phyloP scores from a whole-genome alignment of 2,113 vertebrate species.

The Progne subis region DNA sequence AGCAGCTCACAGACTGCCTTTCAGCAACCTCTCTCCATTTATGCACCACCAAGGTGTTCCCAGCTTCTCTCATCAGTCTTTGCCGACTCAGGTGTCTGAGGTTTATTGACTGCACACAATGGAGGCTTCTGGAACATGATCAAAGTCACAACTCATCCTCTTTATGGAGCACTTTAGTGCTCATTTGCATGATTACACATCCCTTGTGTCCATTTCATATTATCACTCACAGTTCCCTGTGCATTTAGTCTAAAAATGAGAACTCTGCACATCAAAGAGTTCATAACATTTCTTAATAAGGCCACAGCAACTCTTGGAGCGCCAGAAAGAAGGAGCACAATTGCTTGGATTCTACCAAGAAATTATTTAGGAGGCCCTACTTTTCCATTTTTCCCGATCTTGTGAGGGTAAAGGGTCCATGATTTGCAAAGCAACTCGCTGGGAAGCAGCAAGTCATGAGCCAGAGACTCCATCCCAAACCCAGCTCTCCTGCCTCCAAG shows the following conservation, averaged over 20 bases:
- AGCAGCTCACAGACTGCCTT: neutral
- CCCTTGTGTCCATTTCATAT: constrained; percentile 27
- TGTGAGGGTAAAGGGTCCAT: neutral
- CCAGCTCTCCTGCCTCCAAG: neutral
- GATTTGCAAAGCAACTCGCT: neutral
- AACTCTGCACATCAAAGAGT: neutral
- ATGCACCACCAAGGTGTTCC: neutral
- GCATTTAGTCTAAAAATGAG: neutral
- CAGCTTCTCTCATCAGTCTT: neutral
- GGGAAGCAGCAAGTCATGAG: neutral
- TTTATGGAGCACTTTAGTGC: constrained; percentile 9
- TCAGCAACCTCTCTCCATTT: neutral
- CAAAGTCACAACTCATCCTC: neutral
- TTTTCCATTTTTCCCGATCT: neutral
- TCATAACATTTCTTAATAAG: neutral
- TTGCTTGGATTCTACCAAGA: neutral
- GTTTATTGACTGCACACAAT: constrained; percentile 5
- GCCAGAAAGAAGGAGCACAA: neutral
- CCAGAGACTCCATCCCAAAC: neutral
- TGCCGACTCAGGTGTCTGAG: neutral
- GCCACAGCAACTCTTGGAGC: neutral
- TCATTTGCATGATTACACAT: constrained; percentile 54
- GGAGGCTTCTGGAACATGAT: neutral
- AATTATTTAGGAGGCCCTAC: neutral
- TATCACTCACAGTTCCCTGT: constrained; percentile 3